phyloP scores from a whole-genome alignment of 2,888 invertebrate genomes.

The Siphlonurus alternatus region DNA sequence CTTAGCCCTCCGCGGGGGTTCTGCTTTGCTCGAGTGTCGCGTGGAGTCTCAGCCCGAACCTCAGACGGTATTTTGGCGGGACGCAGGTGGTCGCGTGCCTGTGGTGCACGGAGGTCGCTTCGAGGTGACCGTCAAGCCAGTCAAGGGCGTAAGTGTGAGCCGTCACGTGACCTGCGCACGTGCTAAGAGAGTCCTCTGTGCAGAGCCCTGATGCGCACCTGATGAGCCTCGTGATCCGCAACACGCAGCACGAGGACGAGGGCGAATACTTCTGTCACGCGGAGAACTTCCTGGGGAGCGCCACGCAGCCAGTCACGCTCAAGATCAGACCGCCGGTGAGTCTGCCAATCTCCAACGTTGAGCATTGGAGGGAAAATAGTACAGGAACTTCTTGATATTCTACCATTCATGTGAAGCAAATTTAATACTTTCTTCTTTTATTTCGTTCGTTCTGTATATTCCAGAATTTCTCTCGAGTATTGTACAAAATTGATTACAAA shows the following conservation, averaged over 20 bases:
- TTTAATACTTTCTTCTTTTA: too few relatives aligned
- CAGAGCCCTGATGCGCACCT: constrained; percentile 49
- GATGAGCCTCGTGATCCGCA: constrained; percentile 57
- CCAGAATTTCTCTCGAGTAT: neutral
- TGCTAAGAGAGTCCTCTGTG: constrained; percentile 7
- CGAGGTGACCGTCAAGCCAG: constrained; percentile 39
- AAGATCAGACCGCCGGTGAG: constrained; percentile 39
- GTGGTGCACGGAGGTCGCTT: constrained; percentile 65
- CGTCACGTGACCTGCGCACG: too few relatives aligned
- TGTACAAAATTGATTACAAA: neutral
- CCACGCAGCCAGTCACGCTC: constrained; percentile 54
- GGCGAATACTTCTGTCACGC: constrained; percentile 75
- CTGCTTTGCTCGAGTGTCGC: constrained; percentile 56
- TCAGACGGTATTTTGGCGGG: constrained; percentile 66
- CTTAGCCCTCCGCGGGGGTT: constrained; percentile 56
- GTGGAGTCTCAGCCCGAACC: constrained; percentile 67
- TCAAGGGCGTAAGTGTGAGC: constrained; percentile 34
- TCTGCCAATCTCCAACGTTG: constrained; percentile 1
- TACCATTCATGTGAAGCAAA: too few relatives aligned
- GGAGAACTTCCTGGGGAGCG: constrained; percentile 62
- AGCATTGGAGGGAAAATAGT: too few relatives aligned
- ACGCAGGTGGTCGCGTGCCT: constrained; percentile 51
- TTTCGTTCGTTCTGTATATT: neutral
- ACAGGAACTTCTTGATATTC: too few relatives aligned
- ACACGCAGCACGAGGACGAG: constrained; percentile 49